Conservation (phyloP, 2,888 invertebrate genomes). For the Sinhomidia bicolor region DNA sequence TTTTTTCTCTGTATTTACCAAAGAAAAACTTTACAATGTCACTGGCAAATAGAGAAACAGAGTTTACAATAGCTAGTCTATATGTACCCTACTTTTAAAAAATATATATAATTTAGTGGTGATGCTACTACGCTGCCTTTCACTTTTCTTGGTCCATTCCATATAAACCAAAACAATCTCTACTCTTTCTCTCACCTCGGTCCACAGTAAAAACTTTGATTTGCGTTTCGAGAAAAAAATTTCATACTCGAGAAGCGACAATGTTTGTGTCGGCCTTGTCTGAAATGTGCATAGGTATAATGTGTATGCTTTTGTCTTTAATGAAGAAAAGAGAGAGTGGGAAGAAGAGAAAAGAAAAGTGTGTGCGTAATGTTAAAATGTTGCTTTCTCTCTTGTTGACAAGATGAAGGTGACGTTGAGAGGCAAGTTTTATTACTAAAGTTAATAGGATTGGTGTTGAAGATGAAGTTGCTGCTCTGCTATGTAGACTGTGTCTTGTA, state of each 20-base stretch:
- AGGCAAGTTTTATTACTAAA: constrained; percentile 60
- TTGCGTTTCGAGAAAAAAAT: not conserved
- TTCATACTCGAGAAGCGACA: too few relatives aligned
- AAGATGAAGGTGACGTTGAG: constrained; percentile 29
- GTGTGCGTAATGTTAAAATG: not conserved
- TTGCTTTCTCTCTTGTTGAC: constrained; percentile 32
- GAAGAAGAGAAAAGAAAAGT: not conserved
- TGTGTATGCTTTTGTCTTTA: not conserved
- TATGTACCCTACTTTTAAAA: not conserved
- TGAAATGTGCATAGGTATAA: not conserved
- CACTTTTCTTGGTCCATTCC: not conserved
- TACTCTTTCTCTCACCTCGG: not conserved
- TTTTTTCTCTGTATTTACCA: not conserved
- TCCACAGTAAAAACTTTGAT: not conserved
- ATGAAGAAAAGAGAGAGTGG: not conserved
- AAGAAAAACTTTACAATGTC: constrained; percentile 40
- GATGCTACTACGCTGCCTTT: not conserved
- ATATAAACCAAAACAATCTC: not conserved
- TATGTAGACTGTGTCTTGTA: not conserved
- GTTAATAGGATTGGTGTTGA: constrained; percentile 59
- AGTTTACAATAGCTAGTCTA: not conserved
- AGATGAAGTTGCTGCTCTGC: not conserved
- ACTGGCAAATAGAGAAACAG: not conserved
- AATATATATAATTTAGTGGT: not conserved
- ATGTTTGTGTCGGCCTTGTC: not conserved